A percentile compares a stretch with the other conserved stretches of the same genome.
Evolutionary conservation across 2,113 vertebrate genomes (phyloP).

Genomic region (Phyllostomus hastatus): DNA sequence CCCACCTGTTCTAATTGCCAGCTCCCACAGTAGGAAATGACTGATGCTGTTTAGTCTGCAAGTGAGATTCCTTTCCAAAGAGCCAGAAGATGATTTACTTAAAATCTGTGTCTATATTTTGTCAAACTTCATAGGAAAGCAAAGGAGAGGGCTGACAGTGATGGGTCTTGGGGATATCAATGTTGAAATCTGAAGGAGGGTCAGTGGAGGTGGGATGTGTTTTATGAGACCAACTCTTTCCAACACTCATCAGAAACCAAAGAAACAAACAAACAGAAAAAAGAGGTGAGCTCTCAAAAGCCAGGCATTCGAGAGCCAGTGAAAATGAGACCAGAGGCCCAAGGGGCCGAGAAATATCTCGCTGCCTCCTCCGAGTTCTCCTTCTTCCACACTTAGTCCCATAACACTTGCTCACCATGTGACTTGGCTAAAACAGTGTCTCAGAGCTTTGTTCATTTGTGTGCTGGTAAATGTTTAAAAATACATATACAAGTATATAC

Average conservation of each 20-base stretch:
- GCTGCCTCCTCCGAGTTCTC: background rate
- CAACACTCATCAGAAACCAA: background rate
- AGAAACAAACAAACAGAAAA: background rate
- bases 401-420: accelerated
- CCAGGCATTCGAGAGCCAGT: background rate
- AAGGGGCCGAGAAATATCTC: background rate
- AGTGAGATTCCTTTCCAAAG: background rate
- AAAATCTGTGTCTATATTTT: background rate
- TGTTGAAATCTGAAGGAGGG: background rate
- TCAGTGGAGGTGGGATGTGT: background rate
- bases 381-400: background rate
- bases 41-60: background rate
- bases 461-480: background rate
- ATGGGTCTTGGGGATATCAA: background rate
- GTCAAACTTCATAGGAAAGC: background rate
- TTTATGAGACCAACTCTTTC: background rate
- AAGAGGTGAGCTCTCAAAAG: background rate
- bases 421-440: background rate
- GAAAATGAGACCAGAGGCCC: background rate
- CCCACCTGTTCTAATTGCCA: background rate
- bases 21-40: background rate
- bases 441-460: background rate
- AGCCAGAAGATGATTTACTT: background rate
- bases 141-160: background rate
- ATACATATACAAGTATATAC: background rate